These are phyloP conservation scores for Fabriciana adippe DNA, from an alignment of 2,888 invertebrate genomes.

Conservation along the genomic window DNA sequence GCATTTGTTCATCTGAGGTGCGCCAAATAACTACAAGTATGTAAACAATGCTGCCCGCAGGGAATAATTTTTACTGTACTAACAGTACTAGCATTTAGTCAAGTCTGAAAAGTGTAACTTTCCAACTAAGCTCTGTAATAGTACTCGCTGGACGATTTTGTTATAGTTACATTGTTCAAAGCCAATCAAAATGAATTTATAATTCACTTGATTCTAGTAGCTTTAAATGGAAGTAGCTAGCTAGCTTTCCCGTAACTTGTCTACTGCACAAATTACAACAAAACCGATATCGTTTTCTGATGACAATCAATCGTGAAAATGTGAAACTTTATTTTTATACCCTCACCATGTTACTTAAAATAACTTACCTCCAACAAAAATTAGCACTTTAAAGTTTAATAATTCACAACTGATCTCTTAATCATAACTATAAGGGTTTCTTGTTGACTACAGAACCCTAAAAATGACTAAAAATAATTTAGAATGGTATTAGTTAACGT, in stretches of 20 bases:
- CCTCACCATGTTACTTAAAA: too few species aligned
- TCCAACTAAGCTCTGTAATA: conserved; percentile 6
- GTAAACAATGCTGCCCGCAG: conserved; percentile 28
- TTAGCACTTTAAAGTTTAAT: too few species aligned
- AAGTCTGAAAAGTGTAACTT: conserved; percentile 24
- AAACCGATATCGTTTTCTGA: not conserved
- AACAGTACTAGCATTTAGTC: conserved; percentile 9
- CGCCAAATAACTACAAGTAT: conserved; percentile 27
- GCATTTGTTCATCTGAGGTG: conserved; percentile 28
- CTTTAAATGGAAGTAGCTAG: conserved; percentile 6
- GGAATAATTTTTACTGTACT: conserved; percentile 29
- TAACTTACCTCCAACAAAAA: too few species aligned
- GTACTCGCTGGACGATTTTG: conserved; percentile 9
- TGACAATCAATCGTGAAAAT: too few species aligned
- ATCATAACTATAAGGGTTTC: too few species aligned
- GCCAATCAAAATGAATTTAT: conserved; percentile 61
- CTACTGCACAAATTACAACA: conserved; percentile 38
- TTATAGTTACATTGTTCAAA: conserved; percentile 24
- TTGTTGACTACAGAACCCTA: too few species aligned
- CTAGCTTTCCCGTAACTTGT: conserved; percentile 47
- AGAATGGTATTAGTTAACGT: too few species aligned
- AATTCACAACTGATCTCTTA: too few species aligned
- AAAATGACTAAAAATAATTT: too few species aligned
- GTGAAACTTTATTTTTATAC: not conserved
- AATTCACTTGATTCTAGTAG: conserved; percentile 54